These are phyloP conservation scores for Pelecanoides urinatrix DNA, from an alignment of 2,113 vertebrate species.

Conservation along the genomic window DNA sequence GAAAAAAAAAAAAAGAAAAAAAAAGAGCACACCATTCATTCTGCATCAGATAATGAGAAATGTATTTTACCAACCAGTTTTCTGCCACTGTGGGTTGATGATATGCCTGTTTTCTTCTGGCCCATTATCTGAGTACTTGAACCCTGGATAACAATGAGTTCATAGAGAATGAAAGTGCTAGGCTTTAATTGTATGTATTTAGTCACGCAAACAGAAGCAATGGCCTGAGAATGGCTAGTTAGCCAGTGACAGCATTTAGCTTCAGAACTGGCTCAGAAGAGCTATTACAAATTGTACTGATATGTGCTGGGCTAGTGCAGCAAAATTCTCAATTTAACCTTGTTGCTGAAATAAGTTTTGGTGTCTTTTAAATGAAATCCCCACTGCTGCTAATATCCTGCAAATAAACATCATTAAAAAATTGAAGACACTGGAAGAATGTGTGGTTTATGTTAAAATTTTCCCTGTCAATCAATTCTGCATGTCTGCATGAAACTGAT, in stretches of 20 bases:
- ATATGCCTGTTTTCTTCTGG: conserved; percentile 90
- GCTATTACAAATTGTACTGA: conserved; percentile 84
- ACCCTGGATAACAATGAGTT: conserved; percentile 99
- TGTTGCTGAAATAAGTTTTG: conserved; percentile 72
- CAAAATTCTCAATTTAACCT: conserved; percentile 71
- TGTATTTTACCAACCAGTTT: conserved; percentile 88
- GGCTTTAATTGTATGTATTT: conserved; percentile 99
- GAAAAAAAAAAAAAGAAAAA: not conserved
- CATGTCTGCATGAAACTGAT: conserved; percentile 90
- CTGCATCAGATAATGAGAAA: conserved; percentile 87
- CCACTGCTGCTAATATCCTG: conserved; percentile 70
- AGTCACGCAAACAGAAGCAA: conserved; percentile 99
- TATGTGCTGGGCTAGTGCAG: conserved; percentile 70
- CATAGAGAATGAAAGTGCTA: conserved; percentile 97
- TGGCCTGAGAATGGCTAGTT: conserved; percentile 98
- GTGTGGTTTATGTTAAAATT: conserved; percentile 81
- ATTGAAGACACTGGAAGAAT: conserved; percentile 80
- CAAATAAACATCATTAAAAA: conserved; percentile 80
- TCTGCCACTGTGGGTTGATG: conserved; percentile 77
- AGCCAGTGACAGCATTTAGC: conserved; percentile 96
- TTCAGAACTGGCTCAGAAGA: conserved; percentile 88
- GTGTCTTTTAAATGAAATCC: conserved; percentile 66
- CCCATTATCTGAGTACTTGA: conserved; percentile 99
- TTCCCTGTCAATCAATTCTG: conserved; percentile 94
- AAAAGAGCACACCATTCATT: conserved; percentile 21